Conservation (phyloP, 2,888 invertebrate genomes). For the Xestia xanthographa region DNA sequence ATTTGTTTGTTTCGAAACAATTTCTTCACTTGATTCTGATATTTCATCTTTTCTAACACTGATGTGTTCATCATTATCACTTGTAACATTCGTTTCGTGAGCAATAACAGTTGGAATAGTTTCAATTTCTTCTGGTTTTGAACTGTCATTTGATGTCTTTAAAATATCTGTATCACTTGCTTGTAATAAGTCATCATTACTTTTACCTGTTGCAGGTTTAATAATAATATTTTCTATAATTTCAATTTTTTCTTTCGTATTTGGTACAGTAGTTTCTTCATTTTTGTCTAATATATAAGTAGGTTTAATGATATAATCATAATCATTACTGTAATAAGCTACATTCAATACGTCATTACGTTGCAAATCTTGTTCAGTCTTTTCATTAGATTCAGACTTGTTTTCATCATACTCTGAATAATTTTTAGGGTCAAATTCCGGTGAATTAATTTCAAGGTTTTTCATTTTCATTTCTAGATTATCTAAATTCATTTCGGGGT, state of each 20-base stretch:
- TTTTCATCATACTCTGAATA: constrained; percentile 20
- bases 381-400: constrained; percentile 40
- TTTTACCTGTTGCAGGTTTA: constrained; percentile 8
- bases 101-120: too few species aligned
- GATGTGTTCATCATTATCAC: background rate
- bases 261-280: background rate
- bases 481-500: background rate
- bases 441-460: constrained; percentile 22
- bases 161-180: background rate
- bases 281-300: background rate
- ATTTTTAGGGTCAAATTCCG: background rate
- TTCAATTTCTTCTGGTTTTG: background rate
- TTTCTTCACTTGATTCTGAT: background rate
- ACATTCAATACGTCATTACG: constrained; percentile 8
- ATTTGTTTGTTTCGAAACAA: background rate
- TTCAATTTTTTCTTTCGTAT: background rate
- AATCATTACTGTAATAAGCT: constrained; percentile 2
- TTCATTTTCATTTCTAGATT: background rate
- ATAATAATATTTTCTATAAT: constrained; percentile 18
- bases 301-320: background rate
- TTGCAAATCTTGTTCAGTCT: constrained; percentile 24
- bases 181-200: background rate
- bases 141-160: background rate
- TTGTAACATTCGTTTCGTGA: background rate
- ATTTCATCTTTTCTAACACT: background rate